Percentiles rank a stretch among this genome's conserved stretches.
These are phyloP conservation scores for Himalopsyche phryganea DNA, from an alignment of 1,140 invertebrate species.

Conservation along the genomic window DNA sequence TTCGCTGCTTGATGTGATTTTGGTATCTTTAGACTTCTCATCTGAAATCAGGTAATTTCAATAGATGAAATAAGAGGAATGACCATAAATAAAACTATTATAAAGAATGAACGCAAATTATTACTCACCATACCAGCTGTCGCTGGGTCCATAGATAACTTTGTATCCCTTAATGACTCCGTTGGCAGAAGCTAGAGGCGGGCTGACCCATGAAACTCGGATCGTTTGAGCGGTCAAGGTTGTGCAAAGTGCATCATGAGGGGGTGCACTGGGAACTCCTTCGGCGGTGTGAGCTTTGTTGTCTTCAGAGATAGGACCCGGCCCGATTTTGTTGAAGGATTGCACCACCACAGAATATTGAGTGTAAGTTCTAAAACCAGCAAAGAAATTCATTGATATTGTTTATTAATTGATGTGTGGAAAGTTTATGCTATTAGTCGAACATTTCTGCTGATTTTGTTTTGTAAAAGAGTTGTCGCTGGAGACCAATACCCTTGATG, in stretches of 20 bases:
- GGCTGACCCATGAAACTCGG: slow-evolving; percentile 88
- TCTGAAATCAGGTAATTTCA: no score
- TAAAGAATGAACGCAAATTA: slow-evolving; percentile 20
- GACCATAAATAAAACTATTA: not conserved
- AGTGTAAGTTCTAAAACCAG: slow-evolving; percentile 74
- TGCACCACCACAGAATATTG: slow-evolving; percentile 93
- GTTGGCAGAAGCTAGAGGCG: slow-evolving; percentile 83
- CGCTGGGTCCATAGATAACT: slow-evolving; percentile 89
- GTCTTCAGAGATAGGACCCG: slow-evolving; percentile 86
- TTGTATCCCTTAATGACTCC: slow-evolving; percentile 96
- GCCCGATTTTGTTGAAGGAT: slow-evolving; percentile 91
- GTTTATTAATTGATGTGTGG: not conserved
- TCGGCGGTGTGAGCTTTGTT: slow-evolving; percentile 88
- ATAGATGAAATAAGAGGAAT: not conserved
- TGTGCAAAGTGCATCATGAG: slow-evolving; percentile 86
- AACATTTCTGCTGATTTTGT: no score
- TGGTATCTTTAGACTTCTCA: slow-evolving; percentile 86
- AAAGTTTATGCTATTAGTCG: no score
- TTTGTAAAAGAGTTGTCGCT: no score
- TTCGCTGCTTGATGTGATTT: slow-evolving; percentile 87
- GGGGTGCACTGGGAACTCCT: slow-evolving; percentile 89
- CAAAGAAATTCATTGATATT: slow-evolving; percentile 12
- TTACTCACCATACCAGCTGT: slow-evolving; percentile 83
- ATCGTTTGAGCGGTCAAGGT: slow-evolving; percentile 91
- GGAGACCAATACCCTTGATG: no score